Percentiles rank a stretch among this genome's conserved stretches.
Evolutionary conservation across 1,140 invertebrate species (phyloP).

Genomic region (Drusus annulatus): DNA sequence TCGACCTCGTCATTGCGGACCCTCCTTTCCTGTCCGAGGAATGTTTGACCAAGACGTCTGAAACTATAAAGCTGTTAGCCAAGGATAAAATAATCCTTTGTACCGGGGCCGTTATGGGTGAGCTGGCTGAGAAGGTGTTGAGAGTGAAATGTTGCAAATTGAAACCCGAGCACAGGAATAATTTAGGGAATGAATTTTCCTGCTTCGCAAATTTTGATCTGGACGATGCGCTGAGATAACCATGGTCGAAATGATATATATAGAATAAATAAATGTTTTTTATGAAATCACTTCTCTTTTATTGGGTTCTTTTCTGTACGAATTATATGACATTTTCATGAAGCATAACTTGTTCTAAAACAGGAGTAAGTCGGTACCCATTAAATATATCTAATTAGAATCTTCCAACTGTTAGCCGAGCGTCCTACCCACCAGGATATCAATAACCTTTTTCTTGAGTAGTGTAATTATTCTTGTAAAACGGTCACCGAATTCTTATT

Average conservation of each 20-base stretch:
- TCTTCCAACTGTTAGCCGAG: no score
- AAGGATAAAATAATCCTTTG: constrained; percentile 91
- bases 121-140: constrained; percentile 78
- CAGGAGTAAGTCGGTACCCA: no score
- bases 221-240: constrained; percentile 62
- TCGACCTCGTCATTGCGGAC: constrained; percentile 92
- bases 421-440: no score
- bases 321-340: no score
- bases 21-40: constrained; percentile 96
- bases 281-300: background rate
- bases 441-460: no score
- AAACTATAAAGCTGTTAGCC: constrained; percentile 83
- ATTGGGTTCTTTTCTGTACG: background rate
- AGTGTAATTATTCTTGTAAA: no score
- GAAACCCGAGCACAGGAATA: constrained; percentile 87
- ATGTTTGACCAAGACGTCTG: constrained; percentile 88
- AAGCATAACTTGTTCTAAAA: no score
- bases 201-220: constrained; percentile 92
- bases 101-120: constrained; percentile 88
- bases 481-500: no score
- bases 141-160: constrained; percentile 79
- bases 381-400: no score
- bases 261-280: constrained; percentile 17
- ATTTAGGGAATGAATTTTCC: constrained; percentile 93
- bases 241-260: background rate